A percentile compares a stretch with the other conserved stretches of the same genome.
phyloP scores from a whole-genome alignment of 2,888 invertebrate genomes.

The Petrophora chlorosata region DNA sequence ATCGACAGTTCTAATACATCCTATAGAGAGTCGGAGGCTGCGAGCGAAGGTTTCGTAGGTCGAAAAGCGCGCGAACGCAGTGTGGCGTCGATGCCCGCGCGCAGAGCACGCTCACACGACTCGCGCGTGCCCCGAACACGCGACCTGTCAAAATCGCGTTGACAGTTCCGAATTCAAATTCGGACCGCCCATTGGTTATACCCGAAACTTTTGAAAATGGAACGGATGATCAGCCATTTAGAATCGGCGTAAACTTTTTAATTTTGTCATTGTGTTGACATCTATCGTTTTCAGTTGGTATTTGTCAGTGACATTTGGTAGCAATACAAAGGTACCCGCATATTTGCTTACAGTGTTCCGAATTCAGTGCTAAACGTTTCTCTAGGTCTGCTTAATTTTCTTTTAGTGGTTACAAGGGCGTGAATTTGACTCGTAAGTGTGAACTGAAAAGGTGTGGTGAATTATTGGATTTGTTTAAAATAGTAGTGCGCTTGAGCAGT shows the following conservation, averaged over 20 bases:
- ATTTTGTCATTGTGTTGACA: constrained; percentile 17
- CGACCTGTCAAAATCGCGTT: constrained; percentile 64
- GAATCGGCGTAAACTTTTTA: constrained; percentile 50
- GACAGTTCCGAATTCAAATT: constrained; percentile 62
- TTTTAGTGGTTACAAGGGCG: constrained; percentile 75
- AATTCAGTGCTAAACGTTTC: constrained; percentile 74
- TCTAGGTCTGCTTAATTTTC: constrained; percentile 70
- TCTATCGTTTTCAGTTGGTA: constrained; percentile 23
- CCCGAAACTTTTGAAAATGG: constrained; percentile 53
- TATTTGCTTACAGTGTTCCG: constrained; percentile 61
- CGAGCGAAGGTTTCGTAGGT: constrained; percentile 72
- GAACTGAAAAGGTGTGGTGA: constrained; percentile 72
- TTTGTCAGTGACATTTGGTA: constrained; percentile 32
- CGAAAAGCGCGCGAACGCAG: constrained; percentile 83
- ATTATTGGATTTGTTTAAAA: constrained; percentile 51
- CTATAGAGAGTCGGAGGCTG: constrained; percentile 64
- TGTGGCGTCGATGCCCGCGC: constrained; percentile 78
- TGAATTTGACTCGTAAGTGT: constrained; percentile 74
- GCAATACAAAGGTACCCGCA: constrained; percentile 32
- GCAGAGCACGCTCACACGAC: constrained; percentile 76
- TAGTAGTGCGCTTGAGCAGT: constrained; percentile 42
- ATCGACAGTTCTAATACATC: constrained; percentile 68
- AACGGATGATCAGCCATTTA: constrained; percentile 59
- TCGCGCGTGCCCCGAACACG: constrained; percentile 63
- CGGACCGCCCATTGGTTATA: constrained; percentile 46